phyloP scores from a whole-genome alignment of 2,888 invertebrate species.

The Operophtera brumata region DNA sequence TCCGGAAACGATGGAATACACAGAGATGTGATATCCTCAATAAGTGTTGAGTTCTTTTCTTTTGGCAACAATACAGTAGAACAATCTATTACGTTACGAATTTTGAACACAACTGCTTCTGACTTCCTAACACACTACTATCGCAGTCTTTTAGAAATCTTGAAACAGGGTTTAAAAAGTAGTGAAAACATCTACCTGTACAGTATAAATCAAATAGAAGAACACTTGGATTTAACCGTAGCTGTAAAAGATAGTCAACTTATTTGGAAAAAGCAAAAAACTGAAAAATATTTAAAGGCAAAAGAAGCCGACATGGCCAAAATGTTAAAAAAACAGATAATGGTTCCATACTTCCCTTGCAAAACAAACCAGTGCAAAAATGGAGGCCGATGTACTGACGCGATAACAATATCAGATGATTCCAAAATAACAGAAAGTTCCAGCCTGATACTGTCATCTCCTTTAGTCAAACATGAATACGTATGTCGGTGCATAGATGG shows the following conservation, averaged over 20 bases:
- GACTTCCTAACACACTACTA: conserved; percentile 90
- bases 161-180: conserved; percentile 84
- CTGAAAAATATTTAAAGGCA: conserved; percentile 83
- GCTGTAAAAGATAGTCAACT: conserved; percentile 82
- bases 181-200: conserved; percentile 85
- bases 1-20: conserved; percentile 95
- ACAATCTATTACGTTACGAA: conserved; percentile 88
- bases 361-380: conserved; percentile 87
- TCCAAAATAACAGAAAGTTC: conserved; percentile 90
- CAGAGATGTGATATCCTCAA: conserved; percentile 91
- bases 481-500: conserved; percentile 91
- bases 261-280: conserved; percentile 83
- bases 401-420: conserved; percentile 83
- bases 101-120: conserved; percentile 86
- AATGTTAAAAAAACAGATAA: conserved; percentile 81
- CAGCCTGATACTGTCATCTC: conserved; percentile 90
- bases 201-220: conserved; percentile 85
- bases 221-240: conserved; percentile 85
- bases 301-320: conserved; percentile 84
- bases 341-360: conserved; percentile 90
- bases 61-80: conserved; percentile 91
- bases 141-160: conserved; percentile 84
- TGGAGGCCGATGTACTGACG: conserved; percentile 87
- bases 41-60: conserved; percentile 89
- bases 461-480: conserved; percentile 88